Evolutionary conservation across 2,113 vertebrate species (phyloP).

Genomic region (Dascyllus trimaculatus): DNA sequence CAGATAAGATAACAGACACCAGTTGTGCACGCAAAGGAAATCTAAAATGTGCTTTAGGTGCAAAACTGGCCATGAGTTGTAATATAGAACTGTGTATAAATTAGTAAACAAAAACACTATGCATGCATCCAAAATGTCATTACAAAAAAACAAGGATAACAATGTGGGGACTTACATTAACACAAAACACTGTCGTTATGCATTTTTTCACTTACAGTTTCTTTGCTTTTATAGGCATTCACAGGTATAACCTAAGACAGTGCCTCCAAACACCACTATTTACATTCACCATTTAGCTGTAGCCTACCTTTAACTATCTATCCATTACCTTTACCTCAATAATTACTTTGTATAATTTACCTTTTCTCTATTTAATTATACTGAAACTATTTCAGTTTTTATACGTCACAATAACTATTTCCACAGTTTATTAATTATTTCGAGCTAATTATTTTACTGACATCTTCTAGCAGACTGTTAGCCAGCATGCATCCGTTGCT

Average conservation of each 20-base stretch:
- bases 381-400: too few species aligned
- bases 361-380: too few species aligned
- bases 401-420: too few species aligned
- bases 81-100: not conserved
- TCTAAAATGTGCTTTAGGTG: constrained; percentile 1
- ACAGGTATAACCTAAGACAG: too few species aligned
- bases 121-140: not conserved
- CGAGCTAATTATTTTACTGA: too few species aligned
- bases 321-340: too few species aligned
- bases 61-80: not conserved
- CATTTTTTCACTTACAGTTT: not conserved
- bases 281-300: too few species aligned
- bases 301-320: too few species aligned
- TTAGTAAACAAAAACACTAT: not conserved
- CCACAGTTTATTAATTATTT: too few species aligned
- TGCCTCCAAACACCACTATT: too few species aligned
- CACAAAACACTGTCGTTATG: not conserved
- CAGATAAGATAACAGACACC: constrained; percentile 38
- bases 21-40: not conserved
- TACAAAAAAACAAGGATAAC: not conserved
- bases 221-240: not conserved
- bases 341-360: too few species aligned
- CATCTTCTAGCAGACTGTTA: too few species aligned
- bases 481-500: not conserved
- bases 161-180: not conserved